Percentiles rank a stretch among this genome's conserved stretches.
Conservation (phyloP, 2,113 vertebrate species). For the Mus musculus region DNA sequence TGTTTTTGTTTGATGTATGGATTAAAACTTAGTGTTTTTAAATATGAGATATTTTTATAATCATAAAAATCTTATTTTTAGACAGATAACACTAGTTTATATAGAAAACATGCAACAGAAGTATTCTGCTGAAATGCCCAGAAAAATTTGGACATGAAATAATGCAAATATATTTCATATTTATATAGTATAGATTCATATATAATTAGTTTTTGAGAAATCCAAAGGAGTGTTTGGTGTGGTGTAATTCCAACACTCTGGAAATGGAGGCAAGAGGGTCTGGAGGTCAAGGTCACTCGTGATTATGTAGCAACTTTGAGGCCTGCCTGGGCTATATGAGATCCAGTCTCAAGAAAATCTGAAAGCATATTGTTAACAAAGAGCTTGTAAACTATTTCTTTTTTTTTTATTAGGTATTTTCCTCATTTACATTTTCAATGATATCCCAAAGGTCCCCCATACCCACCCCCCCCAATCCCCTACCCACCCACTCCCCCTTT, state of each 20-base stretch:
- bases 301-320: neutral
- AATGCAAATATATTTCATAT: neutral
- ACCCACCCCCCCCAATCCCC: too few relatives aligned
- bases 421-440: too few relatives aligned
- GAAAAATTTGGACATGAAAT: neutral
- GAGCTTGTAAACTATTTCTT: conserved; percentile 10
- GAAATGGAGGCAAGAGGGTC: neutral
- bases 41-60: neutral
- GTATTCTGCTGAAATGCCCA: neutral
- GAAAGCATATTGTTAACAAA: conserved; percentile 8
- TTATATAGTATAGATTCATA: neutral
- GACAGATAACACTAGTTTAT: conserved; percentile 11
- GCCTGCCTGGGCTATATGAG: neutral
- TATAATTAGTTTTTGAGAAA: conserved; percentile 19
- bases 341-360: neutral
- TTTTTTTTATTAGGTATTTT: too few relatives aligned
- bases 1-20: conserved; percentile 9
- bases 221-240: neutral
- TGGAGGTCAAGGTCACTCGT: neutral
- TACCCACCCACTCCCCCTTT: too few relatives aligned
- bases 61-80: neutral
- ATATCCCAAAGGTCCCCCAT: too few relatives aligned
- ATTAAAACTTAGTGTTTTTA: conserved; percentile 58
- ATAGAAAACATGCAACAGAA: conserved; percentile 37
- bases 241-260: neutral